Evolutionary conservation across 1,140 invertebrate genomes (phyloP), one percentile per base, ranked within the genome.

Genomic region (Panagrolaimus sp.): DNA sequence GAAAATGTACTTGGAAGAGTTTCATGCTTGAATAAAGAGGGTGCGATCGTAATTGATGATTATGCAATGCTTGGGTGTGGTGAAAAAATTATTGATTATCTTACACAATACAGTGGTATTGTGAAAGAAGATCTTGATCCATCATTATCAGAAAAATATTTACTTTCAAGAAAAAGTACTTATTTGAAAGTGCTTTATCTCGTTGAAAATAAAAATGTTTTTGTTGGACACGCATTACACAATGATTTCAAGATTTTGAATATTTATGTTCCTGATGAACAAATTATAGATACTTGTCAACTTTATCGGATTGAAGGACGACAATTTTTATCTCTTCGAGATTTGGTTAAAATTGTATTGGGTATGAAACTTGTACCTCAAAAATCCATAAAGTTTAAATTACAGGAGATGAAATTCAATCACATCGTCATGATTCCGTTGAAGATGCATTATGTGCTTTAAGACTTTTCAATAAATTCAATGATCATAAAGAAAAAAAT

Each of bases 341-440:
- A 28, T 12, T 58, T 58, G 52, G 52, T 58, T 28, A 28, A 58
- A 26, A 21, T 26, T 28, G 52, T 58, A n/a, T 58, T 58, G 10
- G 52, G 52, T 58, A 26, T 58, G 0, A 7, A 58, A 21, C 21
- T 28, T 58, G 2, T n/a, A 48, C 47, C 17, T 58, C 17, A 21
- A 21, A 12, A 52, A 1, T 52, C 15, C 17, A 52, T 58, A 21
- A 58, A 21, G n/a, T 21, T 6, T n/a, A n/a, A 2, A 12, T 58
- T 58, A 58, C 52, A 58, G 52, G 52, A n/a, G 52, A 58, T 26
- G 14, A 21, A 28, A 58, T 58, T 28, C 52, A 58, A 58, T 21
- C 52, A 8, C 21, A 2, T 28, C 52, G 21, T 21, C 52, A 58
- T 17, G 52, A 58, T 58, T 58, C 52, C 10, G 52, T 58, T 58